Conservation (phyloP, 2,888 invertebrate species). For the Anorthoa munda region DNA sequence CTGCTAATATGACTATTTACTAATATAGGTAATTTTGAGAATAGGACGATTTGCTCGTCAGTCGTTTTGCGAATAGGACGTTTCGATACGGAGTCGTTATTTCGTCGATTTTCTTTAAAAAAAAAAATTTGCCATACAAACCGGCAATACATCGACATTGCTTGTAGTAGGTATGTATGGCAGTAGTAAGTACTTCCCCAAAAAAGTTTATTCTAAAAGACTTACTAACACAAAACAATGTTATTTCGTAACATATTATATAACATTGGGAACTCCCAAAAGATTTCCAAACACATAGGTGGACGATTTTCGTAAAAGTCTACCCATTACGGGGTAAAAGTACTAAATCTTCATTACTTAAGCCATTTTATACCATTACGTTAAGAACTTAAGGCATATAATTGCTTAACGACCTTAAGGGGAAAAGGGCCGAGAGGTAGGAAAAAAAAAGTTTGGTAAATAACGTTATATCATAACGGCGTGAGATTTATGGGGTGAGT, state of each 20-base stretch:
- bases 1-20: too few species aligned
- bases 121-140: too few species aligned
- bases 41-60: too few species aligned
- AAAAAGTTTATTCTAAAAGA: constrained; percentile 4
- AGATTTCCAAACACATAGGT: constrained; percentile 58
- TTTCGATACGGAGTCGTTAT: too few species aligned
- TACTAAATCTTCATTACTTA: constrained; percentile 66
- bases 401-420: constrained; percentile 62
- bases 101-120: too few species aligned
- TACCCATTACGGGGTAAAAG: constrained; percentile 44
- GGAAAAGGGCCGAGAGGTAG: constrained; percentile 42
- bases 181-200: not conserved
- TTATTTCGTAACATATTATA: constrained; percentile 24
- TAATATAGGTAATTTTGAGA: too few species aligned
- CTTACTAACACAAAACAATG: constrained; percentile 10
- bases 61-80: too few species aligned
- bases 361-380: constrained; percentile 65
- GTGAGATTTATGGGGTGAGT: constrained; percentile 62
- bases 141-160: too few species aligned
- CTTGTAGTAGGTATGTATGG: too few species aligned
- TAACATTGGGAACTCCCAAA: constrained; percentile 46
- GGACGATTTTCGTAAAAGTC: constrained; percentile 53
- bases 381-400: constrained; percentile 67
- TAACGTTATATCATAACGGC: constrained; percentile 67
- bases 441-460: constrained; percentile 66